A percentile compares a stretch with the other conserved stretches of the same genome.
Evolutionary conservation across 2,113 vertebrate genomes (phyloP).

Genomic region (Nasalis larvatus): DNA sequence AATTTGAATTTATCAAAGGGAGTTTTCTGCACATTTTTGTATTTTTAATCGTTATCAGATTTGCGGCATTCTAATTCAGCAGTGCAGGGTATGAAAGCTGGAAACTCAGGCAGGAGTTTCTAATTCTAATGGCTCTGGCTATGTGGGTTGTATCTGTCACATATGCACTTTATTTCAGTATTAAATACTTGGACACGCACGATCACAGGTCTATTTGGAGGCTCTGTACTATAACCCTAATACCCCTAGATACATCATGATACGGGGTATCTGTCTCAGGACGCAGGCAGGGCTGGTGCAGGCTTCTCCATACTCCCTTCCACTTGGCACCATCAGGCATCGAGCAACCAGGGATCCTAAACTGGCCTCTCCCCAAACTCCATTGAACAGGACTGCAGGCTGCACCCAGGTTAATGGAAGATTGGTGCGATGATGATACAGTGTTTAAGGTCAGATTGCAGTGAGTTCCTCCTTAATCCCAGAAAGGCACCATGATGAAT

Average conservation of each 20-base stretch:
- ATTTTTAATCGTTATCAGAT: too few relatives aligned
- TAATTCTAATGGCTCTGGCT: not conserved
- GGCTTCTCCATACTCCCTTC: fast-evolving
- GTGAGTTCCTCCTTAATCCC: not conserved
- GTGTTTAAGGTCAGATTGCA: not conserved
- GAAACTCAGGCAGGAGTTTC: not conserved
- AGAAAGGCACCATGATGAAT: not conserved
- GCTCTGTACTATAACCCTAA: not conserved
- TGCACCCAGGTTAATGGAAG: not conserved
- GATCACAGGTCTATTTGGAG: not conserved
- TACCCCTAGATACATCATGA: fast-evolving
- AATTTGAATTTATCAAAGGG: too few relatives aligned
- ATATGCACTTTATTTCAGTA: constrained; percentile 35
- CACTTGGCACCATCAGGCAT: fast-evolving
- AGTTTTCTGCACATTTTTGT: too few relatives aligned
- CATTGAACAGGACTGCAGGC: too few relatives aligned
- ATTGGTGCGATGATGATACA: not conserved
- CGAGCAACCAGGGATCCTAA: not conserved
- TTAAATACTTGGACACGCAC: not conserved
- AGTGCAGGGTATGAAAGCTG: too few relatives aligned
- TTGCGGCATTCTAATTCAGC: too few relatives aligned
- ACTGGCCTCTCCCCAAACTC: not conserved
- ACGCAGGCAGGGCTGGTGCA: fast-evolving
- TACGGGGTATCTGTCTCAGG: fast-evolving
- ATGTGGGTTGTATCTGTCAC: not conserved